Base-by-base conservation (phyloP, 1,140 invertebrate species). In the Dendroctonus valens region DNA sequence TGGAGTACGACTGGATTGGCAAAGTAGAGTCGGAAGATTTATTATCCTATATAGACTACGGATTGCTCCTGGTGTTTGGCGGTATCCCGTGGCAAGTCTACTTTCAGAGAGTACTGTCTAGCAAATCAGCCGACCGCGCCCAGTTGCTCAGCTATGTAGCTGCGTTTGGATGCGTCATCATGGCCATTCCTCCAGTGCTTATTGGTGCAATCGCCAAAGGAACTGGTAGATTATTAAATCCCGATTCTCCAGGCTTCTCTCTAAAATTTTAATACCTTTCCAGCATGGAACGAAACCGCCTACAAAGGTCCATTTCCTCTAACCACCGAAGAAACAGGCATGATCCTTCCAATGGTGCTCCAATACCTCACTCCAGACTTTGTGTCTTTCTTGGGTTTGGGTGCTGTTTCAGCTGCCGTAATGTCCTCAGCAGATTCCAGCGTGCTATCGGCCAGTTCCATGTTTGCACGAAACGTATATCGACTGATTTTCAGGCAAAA, bases 51-150 rank as follows among this genome's bases (percentile, higher is more conserved):
- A 75, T 96, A 15, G 97, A 99, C 81, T 90, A 92, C 69, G 94
- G 91, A 26, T 81, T 99, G 58, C 83, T 99, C 52, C 83, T 99
- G 7, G 84, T 98, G 49, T 97, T 98, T 74, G 97, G 97, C 7
- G 97, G 97, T 37, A 98, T 99, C 73, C 97, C 97, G 0, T 99
- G 97, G 97, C 94, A 97, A 86, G 96, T 98, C 5, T 99, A 98
- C 77, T 99, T 99, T 81, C 97, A 99, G 83, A 82, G 97, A 48
- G 97, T 99, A 0, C 81, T 99, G 58, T 98, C 96, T 42, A 95
- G 94, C 69, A 96, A 96, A 82, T 93, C 94, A 2, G 95, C 96
- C 0, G 86, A 87, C 0, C 87, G 94, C 63, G 97, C 97, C 6
- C 94, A 98, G 81, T 77, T 97, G 15, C 82, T 99, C 54, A 98